phyloP scores from a whole-genome alignment of 2,797 vertebrate species.

The Crotalus adamanteus region DNA sequence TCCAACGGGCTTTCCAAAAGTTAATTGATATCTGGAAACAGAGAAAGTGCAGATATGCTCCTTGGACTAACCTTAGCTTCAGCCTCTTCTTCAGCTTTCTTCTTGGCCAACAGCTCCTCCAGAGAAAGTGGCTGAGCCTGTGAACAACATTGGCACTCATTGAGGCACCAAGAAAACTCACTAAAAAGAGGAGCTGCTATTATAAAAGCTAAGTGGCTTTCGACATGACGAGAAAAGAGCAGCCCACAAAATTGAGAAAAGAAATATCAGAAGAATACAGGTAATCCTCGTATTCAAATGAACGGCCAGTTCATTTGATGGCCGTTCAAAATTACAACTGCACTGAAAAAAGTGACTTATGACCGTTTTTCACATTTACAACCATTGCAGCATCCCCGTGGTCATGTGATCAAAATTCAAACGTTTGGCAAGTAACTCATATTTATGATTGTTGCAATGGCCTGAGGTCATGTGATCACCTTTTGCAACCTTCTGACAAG shows the following conservation, averaged over 20 bases:
- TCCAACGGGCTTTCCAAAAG: neutral
- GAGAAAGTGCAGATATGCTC: neutral
- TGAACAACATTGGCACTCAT: neutral
- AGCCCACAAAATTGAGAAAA: neutral
- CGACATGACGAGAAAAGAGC: neutral
- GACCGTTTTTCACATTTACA: neutral
- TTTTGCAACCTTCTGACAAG: too few species aligned
- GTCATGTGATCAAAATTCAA: neutral
- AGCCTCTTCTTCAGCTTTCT: constrained; percentile 95
- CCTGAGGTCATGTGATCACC: too few species aligned
- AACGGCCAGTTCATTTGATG: neutral
- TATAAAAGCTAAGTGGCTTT: neutral
- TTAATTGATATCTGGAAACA: neutral
- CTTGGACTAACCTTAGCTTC: constrained; percentile 85
- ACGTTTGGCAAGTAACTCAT: neutral
- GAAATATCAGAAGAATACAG: neutral
- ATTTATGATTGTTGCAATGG: neutral
- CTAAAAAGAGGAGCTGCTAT: neutral
- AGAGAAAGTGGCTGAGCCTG: constrained; percentile 91
- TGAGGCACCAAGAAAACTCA: neutral
- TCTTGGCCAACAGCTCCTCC: constrained; percentile 95
- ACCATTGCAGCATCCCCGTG: neutral
- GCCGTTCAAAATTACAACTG: neutral
- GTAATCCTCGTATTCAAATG: neutral
- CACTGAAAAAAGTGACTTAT: neutral